Evolutionary conservation across 2,888 invertebrate genomes (phyloP).

Genomic region (Drosophila hamatofila): DNA sequence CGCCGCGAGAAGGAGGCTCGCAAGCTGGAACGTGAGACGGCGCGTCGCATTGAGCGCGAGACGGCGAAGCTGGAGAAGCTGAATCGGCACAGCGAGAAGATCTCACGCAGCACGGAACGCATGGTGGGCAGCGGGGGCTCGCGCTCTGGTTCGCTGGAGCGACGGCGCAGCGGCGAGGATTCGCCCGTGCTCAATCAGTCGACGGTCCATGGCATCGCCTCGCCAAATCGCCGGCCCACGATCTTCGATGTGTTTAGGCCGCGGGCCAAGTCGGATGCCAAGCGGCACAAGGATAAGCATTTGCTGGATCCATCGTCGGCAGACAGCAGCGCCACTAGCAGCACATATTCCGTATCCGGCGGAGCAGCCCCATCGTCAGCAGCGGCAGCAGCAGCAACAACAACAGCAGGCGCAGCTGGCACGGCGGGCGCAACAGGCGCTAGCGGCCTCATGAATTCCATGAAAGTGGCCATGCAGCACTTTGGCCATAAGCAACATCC

Average conservation of each 20-base stretch:
- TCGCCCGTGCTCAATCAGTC: constrained; percentile 85
- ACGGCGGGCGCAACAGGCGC: constrained; percentile 32
- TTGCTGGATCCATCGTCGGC: constrained; percentile 80
- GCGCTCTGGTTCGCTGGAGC: constrained; percentile 84
- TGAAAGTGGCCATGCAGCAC: constrained; percentile 92
- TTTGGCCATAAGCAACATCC: constrained; percentile 83
- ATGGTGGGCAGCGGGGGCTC: constrained; percentile 82
- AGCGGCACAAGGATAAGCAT: constrained; percentile 80
- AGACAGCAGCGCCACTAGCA: constrained; percentile 83
- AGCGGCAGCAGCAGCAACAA: constrained; percentile 76
- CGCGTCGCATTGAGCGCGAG: constrained; percentile 84
- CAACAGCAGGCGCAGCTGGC: constrained; percentile 47
- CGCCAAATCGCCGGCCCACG: constrained; percentile 90
- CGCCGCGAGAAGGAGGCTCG: constrained; percentile 85
- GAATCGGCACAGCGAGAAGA: constrained; percentile 84
- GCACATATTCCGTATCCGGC: constrained; percentile 75
- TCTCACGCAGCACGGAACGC: constrained; percentile 85
- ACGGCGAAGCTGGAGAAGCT: constrained; percentile 85
- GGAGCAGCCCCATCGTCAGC: constrained; percentile 69
- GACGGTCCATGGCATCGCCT: constrained; percentile 87
- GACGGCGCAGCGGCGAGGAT: constrained; percentile 85
- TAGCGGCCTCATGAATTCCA: constrained; percentile 90
- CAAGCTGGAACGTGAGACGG: constrained; percentile 84
- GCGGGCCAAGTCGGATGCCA: constrained; percentile 91
- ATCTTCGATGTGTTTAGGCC: constrained; percentile 93